phyloP scores from a whole-genome alignment of 2,888 invertebrate species.

The Plemyria rubiginata region DNA sequence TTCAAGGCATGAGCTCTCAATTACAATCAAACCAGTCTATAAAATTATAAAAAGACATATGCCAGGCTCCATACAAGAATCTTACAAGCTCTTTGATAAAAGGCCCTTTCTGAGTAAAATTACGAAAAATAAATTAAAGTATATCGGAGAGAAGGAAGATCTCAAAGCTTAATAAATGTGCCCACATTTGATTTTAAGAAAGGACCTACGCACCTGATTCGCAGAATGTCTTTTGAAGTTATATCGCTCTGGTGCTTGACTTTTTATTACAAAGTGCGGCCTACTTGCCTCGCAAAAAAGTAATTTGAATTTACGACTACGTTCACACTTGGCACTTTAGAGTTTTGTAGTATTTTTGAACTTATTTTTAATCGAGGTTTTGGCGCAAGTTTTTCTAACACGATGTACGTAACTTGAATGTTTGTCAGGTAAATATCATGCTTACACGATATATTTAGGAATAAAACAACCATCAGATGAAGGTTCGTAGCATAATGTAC shows the following conservation, averaged over 20 bases:
- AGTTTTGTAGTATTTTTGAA: neutral
- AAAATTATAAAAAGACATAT: no score
- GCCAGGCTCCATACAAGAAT: no score
- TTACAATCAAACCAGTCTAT: no score
- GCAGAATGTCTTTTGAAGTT: slow-evolving; percentile 16
- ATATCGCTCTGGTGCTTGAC: slow-evolving; percentile 10
- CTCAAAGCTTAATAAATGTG: slow-evolving; percentile 14
- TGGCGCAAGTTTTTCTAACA: no score
- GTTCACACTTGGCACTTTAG: slow-evolving; percentile 12
- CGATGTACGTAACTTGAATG: no score
- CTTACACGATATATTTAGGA: no score
- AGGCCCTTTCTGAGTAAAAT: neutral
- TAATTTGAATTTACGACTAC: slow-evolving; percentile 9
- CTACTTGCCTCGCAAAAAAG: slow-evolving; percentile 6
- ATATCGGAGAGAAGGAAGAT: neutral
- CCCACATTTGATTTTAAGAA: slow-evolving; percentile 16
- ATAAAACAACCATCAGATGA: no score
- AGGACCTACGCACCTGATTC: neutral
- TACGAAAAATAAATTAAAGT: neutral
- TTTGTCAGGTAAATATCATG: no score
- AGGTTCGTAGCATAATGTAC: no score
- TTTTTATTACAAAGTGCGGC: slow-evolving; percentile 8
- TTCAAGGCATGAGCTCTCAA: no score
- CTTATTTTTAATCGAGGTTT: neutral
- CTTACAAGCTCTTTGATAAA: neutral